Evolutionary conservation across 35 echinoderm and acorn worm genomes (phyloP).

Genomic region (Hemicentrotus pulcherrimus): DNA sequence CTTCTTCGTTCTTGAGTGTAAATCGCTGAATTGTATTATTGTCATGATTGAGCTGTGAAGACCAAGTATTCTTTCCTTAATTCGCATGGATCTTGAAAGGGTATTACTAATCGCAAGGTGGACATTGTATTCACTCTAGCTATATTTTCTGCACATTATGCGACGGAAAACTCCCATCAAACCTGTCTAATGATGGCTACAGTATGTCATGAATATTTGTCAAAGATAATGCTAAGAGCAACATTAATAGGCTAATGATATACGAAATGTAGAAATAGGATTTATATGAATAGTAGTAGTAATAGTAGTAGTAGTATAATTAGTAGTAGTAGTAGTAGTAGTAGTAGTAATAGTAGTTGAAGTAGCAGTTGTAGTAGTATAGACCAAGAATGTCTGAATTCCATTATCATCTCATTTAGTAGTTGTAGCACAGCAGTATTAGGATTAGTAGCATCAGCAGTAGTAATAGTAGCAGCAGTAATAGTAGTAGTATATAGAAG

Average conservation of each 20-base stretch:
- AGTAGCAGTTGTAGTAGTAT: not conserved
- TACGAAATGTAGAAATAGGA: not conserved
- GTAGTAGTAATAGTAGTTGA: slow-evolving; percentile 14
- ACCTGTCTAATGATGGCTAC: no score
- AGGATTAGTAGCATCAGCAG: not conserved
- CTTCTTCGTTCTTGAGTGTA: not conserved
- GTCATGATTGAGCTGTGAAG: not conserved
- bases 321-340: slow-evolving; percentile 34
- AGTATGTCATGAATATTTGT: no score
- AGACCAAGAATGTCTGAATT: not conserved
- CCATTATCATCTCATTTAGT: not conserved
- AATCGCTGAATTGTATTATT: not conserved
- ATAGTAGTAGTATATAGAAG: not conserved
- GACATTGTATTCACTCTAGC: no score
- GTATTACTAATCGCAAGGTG: not conserved
- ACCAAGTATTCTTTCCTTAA: not conserved
- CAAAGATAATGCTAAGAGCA: no score
- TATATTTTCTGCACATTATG: no score
- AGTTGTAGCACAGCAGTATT: not conserved
- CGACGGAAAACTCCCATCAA: no score
- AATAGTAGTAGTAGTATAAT: not conserved
- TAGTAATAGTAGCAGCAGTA: not conserved
- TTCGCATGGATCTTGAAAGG: not conserved
- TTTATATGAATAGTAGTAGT: not conserved
- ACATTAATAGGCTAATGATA: no score